Evolutionary conservation across 1,140 invertebrate species (phyloP).

Genomic region (Anastatus disparis): DNA sequence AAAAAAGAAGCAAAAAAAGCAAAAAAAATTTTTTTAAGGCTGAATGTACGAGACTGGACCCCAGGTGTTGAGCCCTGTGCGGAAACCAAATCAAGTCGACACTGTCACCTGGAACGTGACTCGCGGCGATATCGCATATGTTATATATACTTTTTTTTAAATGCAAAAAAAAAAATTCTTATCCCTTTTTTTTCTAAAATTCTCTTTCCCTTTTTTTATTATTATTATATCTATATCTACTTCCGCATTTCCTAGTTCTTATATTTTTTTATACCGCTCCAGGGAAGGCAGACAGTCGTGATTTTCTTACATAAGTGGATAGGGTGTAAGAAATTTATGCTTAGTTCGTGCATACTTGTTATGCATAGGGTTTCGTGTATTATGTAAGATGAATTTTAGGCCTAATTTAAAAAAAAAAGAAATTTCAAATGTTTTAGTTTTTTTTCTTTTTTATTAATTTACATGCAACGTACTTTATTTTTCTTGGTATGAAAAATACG

Average conservation of each 20-base stretch:
- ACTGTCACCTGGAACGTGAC: conserved; percentile 69
- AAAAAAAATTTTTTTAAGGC: conserved; percentile 53
- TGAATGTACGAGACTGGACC: conserved; percentile 66
- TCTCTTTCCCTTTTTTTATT: neutral
- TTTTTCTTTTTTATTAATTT: too few relatives aligned
- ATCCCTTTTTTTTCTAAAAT: neutral
- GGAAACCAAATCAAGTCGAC: conserved; percentile 69
- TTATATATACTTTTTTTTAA: conserved; percentile 25
- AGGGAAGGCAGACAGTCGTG: conserved; percentile 8
- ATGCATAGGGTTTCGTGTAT: too few relatives aligned
- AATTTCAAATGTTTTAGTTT: too few relatives aligned
- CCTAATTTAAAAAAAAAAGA: too few relatives aligned
- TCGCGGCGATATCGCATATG: conserved; percentile 51
- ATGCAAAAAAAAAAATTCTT: neutral
- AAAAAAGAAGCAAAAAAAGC: too few relatives aligned
- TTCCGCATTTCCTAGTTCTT: too few relatives aligned
- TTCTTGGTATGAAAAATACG: too few relatives aligned
- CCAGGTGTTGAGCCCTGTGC: conserved; percentile 70
- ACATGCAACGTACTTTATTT: too few relatives aligned
- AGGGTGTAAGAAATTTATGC: too few relatives aligned
- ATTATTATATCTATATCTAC: neutral
- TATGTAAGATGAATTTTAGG: too few relatives aligned
- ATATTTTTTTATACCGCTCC: neutral
- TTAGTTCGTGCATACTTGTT: too few relatives aligned
- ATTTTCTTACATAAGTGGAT: too few relatives aligned